Evolutionary conservation across 2,113 vertebrate species (phyloP).

Genomic region (Aix galericulata): DNA sequence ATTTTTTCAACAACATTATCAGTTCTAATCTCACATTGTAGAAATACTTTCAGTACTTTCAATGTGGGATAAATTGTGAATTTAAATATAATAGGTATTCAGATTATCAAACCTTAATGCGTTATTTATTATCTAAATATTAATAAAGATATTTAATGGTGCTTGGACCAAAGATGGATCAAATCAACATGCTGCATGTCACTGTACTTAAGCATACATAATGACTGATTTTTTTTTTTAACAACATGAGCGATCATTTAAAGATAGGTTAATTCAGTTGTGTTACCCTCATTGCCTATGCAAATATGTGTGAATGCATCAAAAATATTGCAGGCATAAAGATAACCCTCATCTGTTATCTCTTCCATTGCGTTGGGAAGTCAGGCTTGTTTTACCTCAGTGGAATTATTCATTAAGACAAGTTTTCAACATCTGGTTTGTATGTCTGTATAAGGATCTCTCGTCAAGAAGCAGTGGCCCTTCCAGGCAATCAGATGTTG

Average conservation of each 20-base stretch:
- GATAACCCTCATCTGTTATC: background rate
- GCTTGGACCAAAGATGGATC: background rate
- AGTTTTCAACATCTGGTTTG: background rate
- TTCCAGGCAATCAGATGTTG: background rate
- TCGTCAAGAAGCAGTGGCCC: background rate
- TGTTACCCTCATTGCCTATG: background rate
- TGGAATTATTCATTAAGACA: background rate
- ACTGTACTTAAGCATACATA: background rate
- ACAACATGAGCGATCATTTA: background rate
- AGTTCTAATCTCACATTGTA: background rate
- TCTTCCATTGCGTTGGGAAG: background rate
- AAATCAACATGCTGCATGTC: background rate
- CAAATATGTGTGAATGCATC: background rate
- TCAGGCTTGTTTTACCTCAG: background rate
- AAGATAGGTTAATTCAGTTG: background rate
- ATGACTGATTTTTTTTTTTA: background rate
- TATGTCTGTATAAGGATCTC: background rate
- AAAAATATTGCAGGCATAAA: background rate
- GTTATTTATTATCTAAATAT: background rate
- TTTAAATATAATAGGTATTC: background rate
- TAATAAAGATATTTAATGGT: background rate
- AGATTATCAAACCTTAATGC: background rate
- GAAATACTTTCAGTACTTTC: background rate
- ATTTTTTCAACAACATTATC: background rate
- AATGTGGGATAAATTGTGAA: background rate